Evolutionary conservation across 2,888 invertebrate species (phyloP).

Genomic region (Baronia brevicornis): DNA sequence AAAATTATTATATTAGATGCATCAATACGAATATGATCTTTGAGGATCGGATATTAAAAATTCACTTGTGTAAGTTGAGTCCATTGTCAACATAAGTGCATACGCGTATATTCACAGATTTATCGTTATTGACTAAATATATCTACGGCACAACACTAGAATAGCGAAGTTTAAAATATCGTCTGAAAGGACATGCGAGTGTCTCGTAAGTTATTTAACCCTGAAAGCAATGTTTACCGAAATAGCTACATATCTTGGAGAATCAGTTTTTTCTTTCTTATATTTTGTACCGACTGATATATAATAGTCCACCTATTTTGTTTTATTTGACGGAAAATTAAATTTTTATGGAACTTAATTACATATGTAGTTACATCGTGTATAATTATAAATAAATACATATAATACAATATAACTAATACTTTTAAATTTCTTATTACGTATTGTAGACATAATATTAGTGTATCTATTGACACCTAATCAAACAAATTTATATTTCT

Average conservation of each 20-base stretch:
- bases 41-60: no score
- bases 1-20: no score
- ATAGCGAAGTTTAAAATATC: slow-evolving; percentile 42
- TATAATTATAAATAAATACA: no score
- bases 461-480: no score
- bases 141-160: slow-evolving; percentile 29
- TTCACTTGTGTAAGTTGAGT: slow-evolving; percentile 1
- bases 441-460: no score
- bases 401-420: no score
- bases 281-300: slow-evolving; percentile 42
- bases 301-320: slow-evolving; percentile 31
- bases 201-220: slow-evolving; percentile 65
- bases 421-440: no score
- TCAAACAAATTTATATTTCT: no score
- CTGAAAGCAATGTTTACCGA: slow-evolving; percentile 56
- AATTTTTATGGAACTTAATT: slow-evolving; percentile 12
- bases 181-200: slow-evolving; percentile 42
- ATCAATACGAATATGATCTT: no score
- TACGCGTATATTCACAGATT: slow-evolving; percentile 27
- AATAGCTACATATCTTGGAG: slow-evolving; percentile 52
- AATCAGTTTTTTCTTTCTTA: slow-evolving; percentile 41
- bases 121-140: slow-evolving; percentile 47
- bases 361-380: slow-evolving; percentile 5
- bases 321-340: slow-evolving; percentile 10
- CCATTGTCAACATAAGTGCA: slow-evolving; percentile 1